These are phyloP conservation scores for Anthrax anthrax DNA, from an alignment of 2,888 invertebrate genomes.

Conservation along the genomic window DNA sequence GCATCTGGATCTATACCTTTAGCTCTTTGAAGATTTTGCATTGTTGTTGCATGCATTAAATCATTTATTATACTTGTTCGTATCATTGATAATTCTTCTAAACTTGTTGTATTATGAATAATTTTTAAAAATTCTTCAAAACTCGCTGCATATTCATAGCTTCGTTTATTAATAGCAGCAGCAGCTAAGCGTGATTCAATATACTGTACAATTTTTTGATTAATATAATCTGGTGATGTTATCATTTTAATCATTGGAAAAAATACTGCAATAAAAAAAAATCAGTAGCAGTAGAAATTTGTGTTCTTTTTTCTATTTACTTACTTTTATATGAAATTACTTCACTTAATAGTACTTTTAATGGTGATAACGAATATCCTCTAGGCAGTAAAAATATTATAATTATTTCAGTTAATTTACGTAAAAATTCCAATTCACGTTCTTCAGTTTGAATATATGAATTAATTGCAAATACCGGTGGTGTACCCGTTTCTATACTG, in stretches of 20 bases:
- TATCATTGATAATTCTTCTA: conserved; percentile 71
- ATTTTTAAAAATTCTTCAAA: conserved; percentile 80
- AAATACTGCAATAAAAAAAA: conserved; percentile 31
- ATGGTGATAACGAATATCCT: conserved; percentile 62
- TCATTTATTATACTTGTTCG: conserved; percentile 78
- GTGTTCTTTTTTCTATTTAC: conserved; percentile 6
- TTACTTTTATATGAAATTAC: conserved; percentile 71
- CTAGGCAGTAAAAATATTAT: conserved; percentile 69
- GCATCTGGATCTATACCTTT: conserved; percentile 39
- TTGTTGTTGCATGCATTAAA: conserved; percentile 85
- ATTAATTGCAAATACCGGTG: conserved; percentile 56
- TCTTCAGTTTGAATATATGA: conserved; percentile 59
- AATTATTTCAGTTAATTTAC: conserved; percentile 68
- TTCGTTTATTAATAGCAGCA: conserved; percentile 62
- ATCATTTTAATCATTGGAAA: conserved; percentile 70
- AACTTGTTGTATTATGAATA: conserved; percentile 64
- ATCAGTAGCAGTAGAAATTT: not conserved
- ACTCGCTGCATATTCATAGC: conserved; percentile 76
- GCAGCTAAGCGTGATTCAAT: conserved; percentile 67
- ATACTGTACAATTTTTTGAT: conserved; percentile 70
- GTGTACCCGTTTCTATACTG: conserved; percentile 46
- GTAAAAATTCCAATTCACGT: conserved; percentile 63
- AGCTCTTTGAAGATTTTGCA: conserved; percentile 76
- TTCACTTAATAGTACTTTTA: conserved; percentile 68
- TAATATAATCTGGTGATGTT: conserved; percentile 84